A percentile compares a stretch with the other conserved stretches of the same genome.
Conservation (phyloP, 2,888 invertebrate species). For the Drosophila yooni region DNA sequence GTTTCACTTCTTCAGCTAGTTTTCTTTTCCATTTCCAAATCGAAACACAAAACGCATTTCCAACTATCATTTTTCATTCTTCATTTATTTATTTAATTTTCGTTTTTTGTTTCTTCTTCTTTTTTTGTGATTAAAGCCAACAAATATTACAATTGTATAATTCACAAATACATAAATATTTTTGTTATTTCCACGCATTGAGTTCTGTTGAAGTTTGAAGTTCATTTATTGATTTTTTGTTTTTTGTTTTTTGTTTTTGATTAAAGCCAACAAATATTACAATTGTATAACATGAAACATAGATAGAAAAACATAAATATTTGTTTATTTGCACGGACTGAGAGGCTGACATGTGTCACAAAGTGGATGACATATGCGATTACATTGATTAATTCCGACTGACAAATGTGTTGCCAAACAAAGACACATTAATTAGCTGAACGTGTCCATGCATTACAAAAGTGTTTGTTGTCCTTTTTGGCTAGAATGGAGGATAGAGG, state of each 20-base stretch:
- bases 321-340: constrained; percentile 8
- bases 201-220: neutral
- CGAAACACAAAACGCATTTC: too few relatives aligned
- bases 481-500: neutral
- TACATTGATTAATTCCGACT: constrained; percentile 50
- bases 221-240: neutral
- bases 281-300: neutral
- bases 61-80: neutral
- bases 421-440: constrained; percentile 75
- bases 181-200: constrained; percentile 9
- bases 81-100: neutral
- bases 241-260: neutral
- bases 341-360: constrained; percentile 56
- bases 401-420: constrained; percentile 65
- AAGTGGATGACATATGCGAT: constrained; percentile 60
- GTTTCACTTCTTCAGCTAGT: too few relatives aligned
- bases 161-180: neutral
- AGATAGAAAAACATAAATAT: neutral
- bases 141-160: neutral
- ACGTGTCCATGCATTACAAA: constrained; percentile 77
- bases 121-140: neutral
- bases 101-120: neutral
- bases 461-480: constrained; percentile 79
- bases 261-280: neutral
- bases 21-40: too few relatives aligned